Conservation (phyloP, 2,888 invertebrate genomes). For the Noctua janthe region DNA sequence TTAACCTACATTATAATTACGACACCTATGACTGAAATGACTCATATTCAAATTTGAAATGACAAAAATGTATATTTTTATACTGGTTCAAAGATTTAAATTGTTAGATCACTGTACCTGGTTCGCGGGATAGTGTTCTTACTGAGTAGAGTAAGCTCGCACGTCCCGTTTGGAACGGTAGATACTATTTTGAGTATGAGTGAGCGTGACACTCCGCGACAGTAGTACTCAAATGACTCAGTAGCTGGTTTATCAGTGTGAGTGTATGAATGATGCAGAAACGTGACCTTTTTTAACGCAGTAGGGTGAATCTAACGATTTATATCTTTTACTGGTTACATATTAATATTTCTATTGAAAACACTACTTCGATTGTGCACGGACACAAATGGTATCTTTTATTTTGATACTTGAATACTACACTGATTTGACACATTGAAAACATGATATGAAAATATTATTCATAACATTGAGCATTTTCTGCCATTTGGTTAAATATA, state of each 20-base stretch:
- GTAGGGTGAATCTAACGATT: constrained; percentile 1
- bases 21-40: constrained; percentile 3
- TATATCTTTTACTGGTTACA: background rate
- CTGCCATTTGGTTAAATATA: constrained; percentile 35
- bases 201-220: background rate
- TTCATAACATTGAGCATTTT: constrained; percentile 40
- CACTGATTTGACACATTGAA: constrained; percentile 23
- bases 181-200: background rate
- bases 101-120: background rate
- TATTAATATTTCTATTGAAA: constrained; percentile 8
- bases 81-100: constrained; percentile 1
- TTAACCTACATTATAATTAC: constrained; percentile 23
- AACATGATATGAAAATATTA: constrained; percentile 10
- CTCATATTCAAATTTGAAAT: constrained; percentile 10
- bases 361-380: constrained; percentile 6
- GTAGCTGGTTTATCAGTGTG: background rate
- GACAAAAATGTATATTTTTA: background rate
- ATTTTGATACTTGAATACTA: background rate
- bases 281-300: background rate
- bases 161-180: background rate
- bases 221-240: background rate
- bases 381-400: background rate
- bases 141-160: background rate
- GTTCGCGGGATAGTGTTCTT: background rate
- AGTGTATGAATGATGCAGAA: background rate